Conservation (phyloP, 2,797 vertebrate species). For the Sebastes ruberrimus region DNA sequence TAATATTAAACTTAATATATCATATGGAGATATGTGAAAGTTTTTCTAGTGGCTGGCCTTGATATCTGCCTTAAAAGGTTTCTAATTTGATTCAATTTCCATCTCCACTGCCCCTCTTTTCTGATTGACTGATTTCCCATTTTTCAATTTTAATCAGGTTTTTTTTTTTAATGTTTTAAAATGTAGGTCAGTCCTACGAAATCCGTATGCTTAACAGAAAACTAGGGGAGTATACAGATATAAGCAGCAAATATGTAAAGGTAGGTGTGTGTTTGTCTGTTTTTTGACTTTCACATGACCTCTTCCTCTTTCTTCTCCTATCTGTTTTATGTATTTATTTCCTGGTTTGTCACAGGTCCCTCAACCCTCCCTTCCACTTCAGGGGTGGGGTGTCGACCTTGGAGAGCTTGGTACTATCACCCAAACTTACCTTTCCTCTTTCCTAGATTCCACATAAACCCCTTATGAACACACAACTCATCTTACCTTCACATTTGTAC, state of each 20-base stretch:
- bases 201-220: conserved; percentile 95
- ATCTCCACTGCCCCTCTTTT: conserved; percentile 61
- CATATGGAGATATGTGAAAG: neutral
- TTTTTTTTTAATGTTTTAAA: conserved; percentile 81
- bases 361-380: conserved; percentile 49
- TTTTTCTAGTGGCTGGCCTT: conserved; percentile 19
- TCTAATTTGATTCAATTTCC: conserved; percentile 55
- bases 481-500: neutral
- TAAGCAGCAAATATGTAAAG: conserved; percentile 94
- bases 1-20: conserved; percentile 6
- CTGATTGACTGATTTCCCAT: conserved; percentile 68
- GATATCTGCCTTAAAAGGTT: conserved; percentile 31
- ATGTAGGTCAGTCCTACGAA: conserved; percentile 97
- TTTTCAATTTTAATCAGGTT: conserved; percentile 74
- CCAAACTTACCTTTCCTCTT: conserved; percentile 39
- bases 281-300: conserved; percentile 45
- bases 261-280: conserved; percentile 82
- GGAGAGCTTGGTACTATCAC: conserved; percentile 62
- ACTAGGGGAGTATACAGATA: conserved; percentile 93
- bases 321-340: conserved; percentile 54
- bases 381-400: conserved; percentile 37
- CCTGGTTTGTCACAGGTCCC: conserved; percentile 56
- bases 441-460: conserved; percentile 1
- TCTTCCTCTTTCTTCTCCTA: conserved; percentile 34
- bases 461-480: neutral